Evolutionary conservation across 2,113 vertebrate species (phyloP).

Genomic region (Acrocephalus arundinaceus): DNA sequence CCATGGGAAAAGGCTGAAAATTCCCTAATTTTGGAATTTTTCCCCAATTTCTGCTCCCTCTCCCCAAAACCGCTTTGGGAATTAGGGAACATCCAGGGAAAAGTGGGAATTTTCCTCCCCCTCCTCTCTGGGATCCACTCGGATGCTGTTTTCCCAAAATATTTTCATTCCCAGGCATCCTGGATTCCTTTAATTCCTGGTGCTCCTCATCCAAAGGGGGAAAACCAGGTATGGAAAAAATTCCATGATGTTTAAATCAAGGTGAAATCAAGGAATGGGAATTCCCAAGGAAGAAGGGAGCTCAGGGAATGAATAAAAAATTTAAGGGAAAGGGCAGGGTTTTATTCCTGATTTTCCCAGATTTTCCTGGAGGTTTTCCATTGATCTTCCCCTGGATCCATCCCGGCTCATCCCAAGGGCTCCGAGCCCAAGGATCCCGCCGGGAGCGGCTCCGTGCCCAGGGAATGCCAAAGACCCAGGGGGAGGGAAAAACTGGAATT

Average conservation of each 20-base stretch:
- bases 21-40: rapidly evolving
- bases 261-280: not conserved
- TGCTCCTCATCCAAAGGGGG: not conserved
- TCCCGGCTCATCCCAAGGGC: not conserved
- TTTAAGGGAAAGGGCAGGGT: too few species aligned
- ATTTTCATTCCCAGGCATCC: not conserved
- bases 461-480: not conserved
- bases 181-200: not conserved
- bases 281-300: not conserved
- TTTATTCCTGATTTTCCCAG: not conserved
- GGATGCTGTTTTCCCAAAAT: not conserved
- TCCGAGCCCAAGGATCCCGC: not conserved
- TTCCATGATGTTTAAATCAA: not conserved
- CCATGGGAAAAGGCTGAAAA: not conserved
- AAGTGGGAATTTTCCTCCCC: not conserved
- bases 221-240: not conserved
- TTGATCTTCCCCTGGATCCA: too few species aligned
- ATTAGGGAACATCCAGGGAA: not conserved
- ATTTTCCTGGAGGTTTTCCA: not conserved
- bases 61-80: rapidly evolving
- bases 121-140: not conserved
- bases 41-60: not conserved
- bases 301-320: not conserved
- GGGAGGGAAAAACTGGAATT: not conserved
- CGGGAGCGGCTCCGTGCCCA: not conserved